Evolutionary conservation across 2,888 invertebrate species (phyloP).

Genomic region (Xestia rhomboidea): DNA sequence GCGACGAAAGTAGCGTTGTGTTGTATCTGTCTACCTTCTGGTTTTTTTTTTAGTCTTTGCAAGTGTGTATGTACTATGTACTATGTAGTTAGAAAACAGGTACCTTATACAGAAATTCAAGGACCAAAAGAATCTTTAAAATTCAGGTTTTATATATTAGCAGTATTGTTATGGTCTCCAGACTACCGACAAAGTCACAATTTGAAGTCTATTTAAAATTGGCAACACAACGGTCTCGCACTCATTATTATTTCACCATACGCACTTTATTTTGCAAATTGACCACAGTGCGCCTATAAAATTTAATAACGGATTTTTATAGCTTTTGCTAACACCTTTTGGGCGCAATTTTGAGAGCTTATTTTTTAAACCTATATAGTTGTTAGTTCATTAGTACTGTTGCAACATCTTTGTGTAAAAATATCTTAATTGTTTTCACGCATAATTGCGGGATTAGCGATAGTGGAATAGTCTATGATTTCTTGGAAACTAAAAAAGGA

Average conservation of each 20-base stretch:
- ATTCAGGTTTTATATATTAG: background rate
- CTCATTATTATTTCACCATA: constrained; percentile 54
- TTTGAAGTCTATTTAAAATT: constrained; percentile 46
- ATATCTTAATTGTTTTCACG: constrained; percentile 37
- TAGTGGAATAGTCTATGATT: background rate
- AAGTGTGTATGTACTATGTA: background rate
- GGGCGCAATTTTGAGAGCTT: constrained; percentile 35
- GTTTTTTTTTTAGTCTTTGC: background rate
- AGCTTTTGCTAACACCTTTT: constrained; percentile 46
- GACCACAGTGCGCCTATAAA: constrained; percentile 55
- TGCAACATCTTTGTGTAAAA: constrained; percentile 31
- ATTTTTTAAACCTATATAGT: constrained; percentile 17
- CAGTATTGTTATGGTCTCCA: background rate
- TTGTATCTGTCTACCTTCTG: background rate
- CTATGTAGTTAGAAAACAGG: background rate
- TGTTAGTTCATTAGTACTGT: constrained; percentile 41
- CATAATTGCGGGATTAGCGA: constrained; percentile 30
- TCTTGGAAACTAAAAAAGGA: background rate
- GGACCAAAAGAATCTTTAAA: background rate
- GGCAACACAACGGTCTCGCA: constrained; percentile 41
- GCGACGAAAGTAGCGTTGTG: background rate
- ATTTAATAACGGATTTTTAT: constrained; percentile 62
- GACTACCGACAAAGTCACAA: constrained; percentile 2
- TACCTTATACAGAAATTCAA: background rate
- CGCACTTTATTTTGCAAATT: constrained; percentile 50